phyloP scores from a whole-genome alignment of 2,888 invertebrate genomes.

The Sarcophaga caerulescens region DNA sequence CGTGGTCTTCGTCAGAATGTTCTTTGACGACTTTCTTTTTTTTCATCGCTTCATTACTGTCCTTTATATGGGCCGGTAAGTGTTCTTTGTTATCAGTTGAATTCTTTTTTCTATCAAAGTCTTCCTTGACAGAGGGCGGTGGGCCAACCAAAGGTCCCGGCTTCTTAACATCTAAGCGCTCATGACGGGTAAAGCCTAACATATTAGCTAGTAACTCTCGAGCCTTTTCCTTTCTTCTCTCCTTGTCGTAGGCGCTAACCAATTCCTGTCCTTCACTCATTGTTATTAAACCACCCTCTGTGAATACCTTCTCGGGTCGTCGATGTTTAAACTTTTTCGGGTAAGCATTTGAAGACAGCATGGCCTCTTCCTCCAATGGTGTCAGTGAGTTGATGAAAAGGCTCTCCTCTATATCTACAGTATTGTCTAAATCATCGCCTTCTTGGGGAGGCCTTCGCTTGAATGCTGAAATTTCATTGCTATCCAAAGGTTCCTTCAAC shows the following conservation, averaged over 20 bases:
- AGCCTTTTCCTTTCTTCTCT: slow-evolving; percentile 82
- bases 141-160: slow-evolving; percentile 89
- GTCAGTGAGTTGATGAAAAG: slow-evolving; percentile 75
- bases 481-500: slow-evolving; percentile 43
- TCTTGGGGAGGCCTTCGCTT: slow-evolving; percentile 61
- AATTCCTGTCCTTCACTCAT: slow-evolving; percentile 78
- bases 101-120: slow-evolving; percentile 49
- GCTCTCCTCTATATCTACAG: slow-evolving; percentile 71
- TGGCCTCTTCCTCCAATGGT: slow-evolving; percentile 77
- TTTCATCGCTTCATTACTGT: slow-evolving; percentile 75
- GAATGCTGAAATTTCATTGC: slow-evolving; percentile 63
- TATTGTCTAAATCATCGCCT: slow-evolving; percentile 66
- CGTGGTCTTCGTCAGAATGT: slow-evolving; percentile 82
- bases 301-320: slow-evolving; percentile 81
- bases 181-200: slow-evolving; percentile 92
- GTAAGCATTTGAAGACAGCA: slow-evolving; percentile 77
- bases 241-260: slow-evolving; percentile 71
- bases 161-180: slow-evolving; percentile 96
- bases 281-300: slow-evolving; percentile 85
- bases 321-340: slow-evolving; percentile 69
- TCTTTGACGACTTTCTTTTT: slow-evolving; percentile 78
- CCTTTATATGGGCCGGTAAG: slow-evolving; percentile 78
- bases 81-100: slow-evolving; percentile 77
- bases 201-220: slow-evolving; percentile 84
- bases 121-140: slow-evolving; percentile 72